Percentiles rank a stretch among this genome's conserved stretches.
Evolutionary conservation across 2,888 invertebrate species (phyloP).

Genomic region (Scaeva pyrastri): DNA sequence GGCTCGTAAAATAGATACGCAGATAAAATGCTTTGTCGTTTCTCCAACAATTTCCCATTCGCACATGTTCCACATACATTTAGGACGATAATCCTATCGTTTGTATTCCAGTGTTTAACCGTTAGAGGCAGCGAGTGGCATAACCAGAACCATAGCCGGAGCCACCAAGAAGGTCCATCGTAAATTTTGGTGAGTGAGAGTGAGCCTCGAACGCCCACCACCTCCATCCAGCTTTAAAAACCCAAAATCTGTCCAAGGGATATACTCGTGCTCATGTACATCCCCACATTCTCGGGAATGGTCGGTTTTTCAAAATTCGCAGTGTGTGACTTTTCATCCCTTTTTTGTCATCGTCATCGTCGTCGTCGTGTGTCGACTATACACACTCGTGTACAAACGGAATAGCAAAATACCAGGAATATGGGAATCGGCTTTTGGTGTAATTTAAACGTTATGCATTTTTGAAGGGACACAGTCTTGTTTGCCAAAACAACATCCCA

Average conservation of each 20-base stretch:
- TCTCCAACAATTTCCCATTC: conserved; percentile 67
- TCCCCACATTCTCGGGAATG: conserved; percentile 37
- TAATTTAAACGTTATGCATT: conserved; percentile 71
- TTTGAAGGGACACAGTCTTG: conserved; percentile 58
- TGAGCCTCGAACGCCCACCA: conserved; percentile 15
- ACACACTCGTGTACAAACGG: too few relatives aligned
- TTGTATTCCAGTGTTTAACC: conserved; percentile 68
- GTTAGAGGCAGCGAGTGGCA: conserved; percentile 56
- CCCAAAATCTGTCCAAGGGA: conserved; percentile 19
- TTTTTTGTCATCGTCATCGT: conserved; percentile 44
- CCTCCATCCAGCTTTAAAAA: neutral
- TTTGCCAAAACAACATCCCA: conserved; percentile 35
- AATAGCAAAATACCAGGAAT: neutral
- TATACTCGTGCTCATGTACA: too few relatives aligned
- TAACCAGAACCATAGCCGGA: neutral
- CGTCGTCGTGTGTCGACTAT: too few relatives aligned
- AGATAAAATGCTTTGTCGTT: conserved; percentile 72
- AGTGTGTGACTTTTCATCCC: conserved; percentile 56
- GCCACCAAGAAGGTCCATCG: conserved; percentile 63
- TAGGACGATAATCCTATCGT: conserved; percentile 71
- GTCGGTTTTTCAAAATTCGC: conserved; percentile 62
- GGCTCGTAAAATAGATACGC: conserved; percentile 74
- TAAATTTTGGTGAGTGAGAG: conserved; percentile 55
- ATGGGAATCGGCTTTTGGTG: conserved; percentile 7
- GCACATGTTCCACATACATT: conserved; percentile 74